These are phyloP conservation scores for Lasioglossum marginatum DNA, from an alignment of 2,888 invertebrate genomes.

Conservation along the genomic window DNA sequence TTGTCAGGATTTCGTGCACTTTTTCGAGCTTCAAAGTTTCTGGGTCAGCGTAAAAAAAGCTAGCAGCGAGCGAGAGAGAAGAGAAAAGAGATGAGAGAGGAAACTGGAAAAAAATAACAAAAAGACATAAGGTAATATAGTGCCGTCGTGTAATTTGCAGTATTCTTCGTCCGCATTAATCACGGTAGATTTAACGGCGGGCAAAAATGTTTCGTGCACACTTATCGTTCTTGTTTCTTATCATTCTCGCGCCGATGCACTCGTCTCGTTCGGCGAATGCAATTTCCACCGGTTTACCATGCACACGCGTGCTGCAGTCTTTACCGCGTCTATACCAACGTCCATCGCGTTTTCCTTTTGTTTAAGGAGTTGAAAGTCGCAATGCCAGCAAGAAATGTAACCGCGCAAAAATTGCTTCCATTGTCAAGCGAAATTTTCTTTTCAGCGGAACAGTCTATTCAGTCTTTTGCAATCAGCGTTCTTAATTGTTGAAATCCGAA, in stretches of 20 bases:
- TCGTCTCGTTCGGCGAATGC: constrained; percentile 35
- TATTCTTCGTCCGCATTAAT: constrained; percentile 47
- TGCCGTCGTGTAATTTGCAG: constrained; percentile 39
- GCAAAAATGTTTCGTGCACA: constrained; percentile 45
- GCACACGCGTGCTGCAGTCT: not conserved
- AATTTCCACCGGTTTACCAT: constrained; percentile 45
- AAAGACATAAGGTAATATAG: constrained; percentile 49
- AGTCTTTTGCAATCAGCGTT: not conserved
- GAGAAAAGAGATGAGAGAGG: not conserved
- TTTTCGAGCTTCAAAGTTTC: constrained; percentile 47
- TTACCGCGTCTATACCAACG: constrained; percentile 14
- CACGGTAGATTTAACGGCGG: constrained; percentile 50
- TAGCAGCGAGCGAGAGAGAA: not conserved
- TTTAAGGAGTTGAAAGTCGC: constrained; percentile 7
- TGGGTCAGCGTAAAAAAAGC: constrained; percentile 50
- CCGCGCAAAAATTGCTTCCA: not conserved
- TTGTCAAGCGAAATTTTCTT: not conserved
- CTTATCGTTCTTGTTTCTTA: constrained; percentile 51
- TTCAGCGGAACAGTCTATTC: not conserved
- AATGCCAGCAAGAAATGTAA: constrained; percentile 13
- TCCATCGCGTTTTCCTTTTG: constrained; percentile 35
- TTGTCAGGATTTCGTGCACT: constrained; percentile 45
- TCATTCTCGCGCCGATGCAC: constrained; percentile 55
- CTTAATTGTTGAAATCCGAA: not conserved
- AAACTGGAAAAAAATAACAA: constrained; percentile 29